phyloP scores from a whole-genome alignment of 2,888 invertebrate genomes.

The Pseudococcus viburni region DNA sequence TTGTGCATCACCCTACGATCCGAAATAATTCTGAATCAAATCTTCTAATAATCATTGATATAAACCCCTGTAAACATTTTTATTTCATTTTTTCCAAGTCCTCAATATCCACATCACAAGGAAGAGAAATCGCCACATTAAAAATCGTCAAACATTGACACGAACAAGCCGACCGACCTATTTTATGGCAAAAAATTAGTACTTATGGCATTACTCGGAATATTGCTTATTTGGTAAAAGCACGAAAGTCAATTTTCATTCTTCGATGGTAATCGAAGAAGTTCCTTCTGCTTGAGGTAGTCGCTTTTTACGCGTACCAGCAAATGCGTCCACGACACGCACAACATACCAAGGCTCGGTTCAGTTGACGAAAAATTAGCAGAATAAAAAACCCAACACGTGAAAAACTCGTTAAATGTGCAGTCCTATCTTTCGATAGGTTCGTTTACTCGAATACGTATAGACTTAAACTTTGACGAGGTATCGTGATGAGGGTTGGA shows the following conservation, averaged over 20 bases:
- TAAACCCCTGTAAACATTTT: too few species aligned
- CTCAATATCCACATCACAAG: not conserved
- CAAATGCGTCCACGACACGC: conserved; percentile 3
- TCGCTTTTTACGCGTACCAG: not conserved
- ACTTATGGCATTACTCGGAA: not conserved
- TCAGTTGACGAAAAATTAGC: conserved; percentile 33
- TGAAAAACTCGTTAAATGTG: conserved; percentile 22
- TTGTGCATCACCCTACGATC: too few species aligned
- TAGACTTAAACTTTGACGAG: too few species aligned
- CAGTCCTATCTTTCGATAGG: too few species aligned
- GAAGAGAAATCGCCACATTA: not conserved
- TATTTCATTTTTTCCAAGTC: too few species aligned
- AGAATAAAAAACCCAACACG: not conserved
- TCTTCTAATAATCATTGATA: too few species aligned
- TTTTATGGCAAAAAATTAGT: conserved; percentile 29
- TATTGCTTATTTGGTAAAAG: conserved; percentile 23
- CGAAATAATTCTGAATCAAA: too few species aligned
- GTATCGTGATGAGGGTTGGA: too few species aligned
- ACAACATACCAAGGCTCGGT: not conserved
- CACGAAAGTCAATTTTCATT: conserved; percentile 42
- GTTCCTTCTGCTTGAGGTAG: not conserved
- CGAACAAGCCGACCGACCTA: not conserved
- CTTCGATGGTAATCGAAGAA: conserved; percentile 37
- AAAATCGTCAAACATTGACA: conserved; percentile 27
- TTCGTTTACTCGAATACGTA: too few species aligned